Evolutionary conservation across 1,140 invertebrate genomes (phyloP).

Genomic region (Temnothorax longispinosus): DNA sequence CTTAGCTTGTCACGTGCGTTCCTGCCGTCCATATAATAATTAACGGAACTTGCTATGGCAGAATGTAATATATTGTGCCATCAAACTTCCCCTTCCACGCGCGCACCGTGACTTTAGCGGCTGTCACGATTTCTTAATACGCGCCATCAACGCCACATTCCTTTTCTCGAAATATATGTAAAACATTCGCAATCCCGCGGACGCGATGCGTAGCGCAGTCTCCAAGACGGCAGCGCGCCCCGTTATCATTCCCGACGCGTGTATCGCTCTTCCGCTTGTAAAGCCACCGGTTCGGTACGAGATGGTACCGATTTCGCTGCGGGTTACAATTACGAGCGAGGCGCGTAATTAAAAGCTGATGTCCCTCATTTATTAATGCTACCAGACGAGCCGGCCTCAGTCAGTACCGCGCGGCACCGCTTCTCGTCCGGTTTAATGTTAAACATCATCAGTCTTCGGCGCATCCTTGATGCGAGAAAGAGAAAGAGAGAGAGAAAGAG

Average conservation of each 20-base stretch:
- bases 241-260: constrained; percentile 87
- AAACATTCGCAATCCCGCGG: not conserved
- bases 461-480: constrained; percentile 35
- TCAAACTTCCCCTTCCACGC: not conserved
- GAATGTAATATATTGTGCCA: not conserved
- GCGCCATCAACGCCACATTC: constrained; percentile 16
- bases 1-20: not conserved
- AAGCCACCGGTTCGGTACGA: constrained; percentile 33
- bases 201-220: constrained; percentile 1
- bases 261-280: constrained; percentile 58
- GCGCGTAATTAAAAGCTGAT: constrained; percentile 88
- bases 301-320: constrained; percentile 84
- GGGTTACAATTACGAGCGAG: constrained; percentile 93
- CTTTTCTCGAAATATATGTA: not conserved
- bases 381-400: constrained; percentile 62
- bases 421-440: constrained; percentile 67
- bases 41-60: not conserved
- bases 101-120: not conserved
- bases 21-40: not conserved
- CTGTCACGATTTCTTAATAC: constrained; percentile 30
- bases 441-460: constrained; percentile 69
- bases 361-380: constrained; percentile 71
- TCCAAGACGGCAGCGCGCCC: constrained; percentile 80
- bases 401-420: constrained; percentile 48
- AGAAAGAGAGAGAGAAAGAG: not conserved